Evolutionary conservation across 2,888 invertebrate genomes (phyloP).

Genomic region (Xanthia togata): DNA sequence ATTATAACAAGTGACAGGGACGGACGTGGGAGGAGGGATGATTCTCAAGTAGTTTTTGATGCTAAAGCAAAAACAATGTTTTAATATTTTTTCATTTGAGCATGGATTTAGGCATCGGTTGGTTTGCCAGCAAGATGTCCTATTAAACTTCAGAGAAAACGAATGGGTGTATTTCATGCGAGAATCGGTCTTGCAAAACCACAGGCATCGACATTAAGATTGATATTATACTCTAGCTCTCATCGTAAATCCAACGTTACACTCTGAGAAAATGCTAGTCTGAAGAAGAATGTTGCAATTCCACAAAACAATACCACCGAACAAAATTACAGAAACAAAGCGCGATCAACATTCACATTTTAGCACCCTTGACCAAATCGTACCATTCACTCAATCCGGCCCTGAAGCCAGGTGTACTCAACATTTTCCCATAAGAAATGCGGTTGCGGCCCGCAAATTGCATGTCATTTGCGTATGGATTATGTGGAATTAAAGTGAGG

Average conservation of each 20-base stretch:
- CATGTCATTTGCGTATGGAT: slow-evolving; percentile 72
- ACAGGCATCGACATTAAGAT: slow-evolving; percentile 22
- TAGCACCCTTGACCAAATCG: slow-evolving; percentile 57
- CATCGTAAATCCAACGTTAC: background rate
- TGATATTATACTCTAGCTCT: slow-evolving; percentile 13
- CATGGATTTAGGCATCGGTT: background rate
- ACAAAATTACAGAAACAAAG: slow-evolving; percentile 58
- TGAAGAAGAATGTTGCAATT: slow-evolving; percentile 45
- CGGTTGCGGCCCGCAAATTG: slow-evolving; percentile 71
- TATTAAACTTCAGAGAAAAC: background rate
- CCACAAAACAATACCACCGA: slow-evolving; percentile 48
- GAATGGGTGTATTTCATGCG: background rate
- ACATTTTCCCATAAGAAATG: slow-evolving; percentile 78
- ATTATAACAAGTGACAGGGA: slow-evolving; percentile 48
- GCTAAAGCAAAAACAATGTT: background rate
- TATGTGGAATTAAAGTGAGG: slow-evolving; percentile 74
- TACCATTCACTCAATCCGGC: slow-evolving; percentile 54
- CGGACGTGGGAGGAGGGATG: slow-evolving; percentile 23
- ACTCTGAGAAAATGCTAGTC: slow-evolving; percentile 45
- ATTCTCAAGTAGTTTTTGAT: background rate
- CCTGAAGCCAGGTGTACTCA: slow-evolving; percentile 68
- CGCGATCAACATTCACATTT: slow-evolving; percentile 64
- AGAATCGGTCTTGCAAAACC: slow-evolving; percentile 26
- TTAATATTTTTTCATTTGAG: background rate
- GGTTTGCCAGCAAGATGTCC: background rate